Evolutionary conservation across 2,888 invertebrate species (phyloP).

Genomic region (Eumacrocentrus americanus): DNA sequence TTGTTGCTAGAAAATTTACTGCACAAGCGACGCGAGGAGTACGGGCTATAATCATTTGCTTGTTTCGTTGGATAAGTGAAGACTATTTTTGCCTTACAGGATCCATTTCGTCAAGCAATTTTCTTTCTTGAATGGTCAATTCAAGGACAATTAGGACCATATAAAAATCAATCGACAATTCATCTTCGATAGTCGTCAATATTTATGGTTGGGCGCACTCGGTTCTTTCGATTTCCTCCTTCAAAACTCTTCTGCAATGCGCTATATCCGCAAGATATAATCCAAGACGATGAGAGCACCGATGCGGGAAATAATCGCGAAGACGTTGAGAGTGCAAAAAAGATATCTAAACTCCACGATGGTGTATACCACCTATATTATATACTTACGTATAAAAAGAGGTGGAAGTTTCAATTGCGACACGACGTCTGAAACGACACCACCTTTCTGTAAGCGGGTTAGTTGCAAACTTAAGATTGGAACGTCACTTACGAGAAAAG

Average conservation of each 20-base stretch:
- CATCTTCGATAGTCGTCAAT: neutral
- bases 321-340: neutral
- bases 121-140: no score
- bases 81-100: no score
- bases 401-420: constrained; percentile 7
- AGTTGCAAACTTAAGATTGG: constrained; percentile 30
- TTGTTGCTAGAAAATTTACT: constrained; percentile 29
- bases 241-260: neutral
- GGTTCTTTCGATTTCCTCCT: neutral
- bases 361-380: neutral
- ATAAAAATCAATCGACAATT: no score
- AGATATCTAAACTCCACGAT: constrained; percentile 3
- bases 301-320: neutral
- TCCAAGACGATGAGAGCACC: constrained; percentile 1
- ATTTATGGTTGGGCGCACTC: neutral
- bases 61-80: constrained; percentile 3
- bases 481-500: constrained; percentile 29
- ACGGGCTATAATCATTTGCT: constrained; percentile 14
- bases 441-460: neutral
- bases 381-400: neutral
- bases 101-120: no score
- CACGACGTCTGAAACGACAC: constrained; percentile 6
- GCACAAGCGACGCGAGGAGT: constrained; percentile 10
- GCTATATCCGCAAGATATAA: neutral
- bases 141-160: no score